These are phyloP conservation scores for Eurypyga helias DNA, from an alignment of 2,113 vertebrate genomes.

Conservation along the genomic window DNA sequence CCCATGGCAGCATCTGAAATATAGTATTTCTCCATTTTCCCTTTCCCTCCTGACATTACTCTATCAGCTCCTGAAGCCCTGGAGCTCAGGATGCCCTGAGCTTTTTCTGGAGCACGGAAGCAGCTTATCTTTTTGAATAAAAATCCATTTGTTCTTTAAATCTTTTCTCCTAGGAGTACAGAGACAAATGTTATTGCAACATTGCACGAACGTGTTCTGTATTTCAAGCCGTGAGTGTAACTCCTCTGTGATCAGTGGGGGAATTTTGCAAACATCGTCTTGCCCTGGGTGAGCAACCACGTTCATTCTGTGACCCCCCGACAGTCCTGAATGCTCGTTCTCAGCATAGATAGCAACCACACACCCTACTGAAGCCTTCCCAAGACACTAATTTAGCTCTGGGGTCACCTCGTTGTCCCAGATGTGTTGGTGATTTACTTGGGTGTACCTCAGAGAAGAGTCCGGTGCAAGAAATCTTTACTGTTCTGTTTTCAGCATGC, in stretches of 20 bases:
- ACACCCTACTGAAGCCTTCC: background rate
- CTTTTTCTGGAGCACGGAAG: background rate
- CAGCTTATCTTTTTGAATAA: background rate
- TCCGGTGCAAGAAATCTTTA: background rate
- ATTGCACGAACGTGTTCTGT: constrained; percentile 21
- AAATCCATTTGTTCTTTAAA: background rate
- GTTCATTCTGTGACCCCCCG: background rate
- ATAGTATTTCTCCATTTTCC: background rate
- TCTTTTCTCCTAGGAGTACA: background rate
- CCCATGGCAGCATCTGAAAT: background rate
- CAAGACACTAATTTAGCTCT: background rate
- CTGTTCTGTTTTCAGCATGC: fast-evolving
- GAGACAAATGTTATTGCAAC: background rate
- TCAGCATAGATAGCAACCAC: background rate
- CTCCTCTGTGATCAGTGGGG: background rate
- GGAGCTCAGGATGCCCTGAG: background rate
- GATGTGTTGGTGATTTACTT: background rate
- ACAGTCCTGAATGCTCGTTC: background rate
- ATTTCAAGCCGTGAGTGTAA: constrained; percentile 24
- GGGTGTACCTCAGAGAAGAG: background rate
- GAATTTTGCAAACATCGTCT: constrained; percentile 21
- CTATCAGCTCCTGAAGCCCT: background rate
- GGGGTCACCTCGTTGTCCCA: background rate
- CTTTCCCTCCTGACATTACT: background rate
- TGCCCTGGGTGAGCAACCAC: constrained; percentile 1